Base-by-base conservation (phyloP, 2,888 invertebrate species). In the Ernsta delagoae region DNA sequence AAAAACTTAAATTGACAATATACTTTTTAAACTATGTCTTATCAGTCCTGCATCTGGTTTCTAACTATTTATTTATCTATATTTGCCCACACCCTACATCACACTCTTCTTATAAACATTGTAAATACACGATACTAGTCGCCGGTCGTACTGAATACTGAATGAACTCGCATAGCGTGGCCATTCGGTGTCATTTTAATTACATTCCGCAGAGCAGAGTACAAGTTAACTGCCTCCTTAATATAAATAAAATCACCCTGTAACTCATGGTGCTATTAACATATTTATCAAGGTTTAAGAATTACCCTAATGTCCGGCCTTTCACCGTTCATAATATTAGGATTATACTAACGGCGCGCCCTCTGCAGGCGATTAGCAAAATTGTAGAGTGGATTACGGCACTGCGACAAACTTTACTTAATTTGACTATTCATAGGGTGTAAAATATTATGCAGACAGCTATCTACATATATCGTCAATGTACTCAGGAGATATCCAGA, bases 301-400 rank as follows among this genome's bases (percentile, higher is more conserved):
- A 63, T 63, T 54, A 43, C 53, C 41, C 54, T 11, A 16, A 53
- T 50, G 34, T 54, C 63, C 63, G 53, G 7, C 39, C n/a, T 63
- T 54, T 50, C 4, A 24, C 48, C 39, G 50, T 62, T 63, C 63
- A 63, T 63, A 63, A 63, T 63, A 63, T 54, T 63, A 54, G 63
- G 56, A 64, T 64, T 64, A 50, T 64, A 64, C 64, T 56, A 56
- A 31, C 54, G 62, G 50, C 56, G 64, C 56, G 64, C 64, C 64
- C 63, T 63, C 53, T 67, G 24, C 67, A 65, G 60, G 60, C 70
- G 67, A 71, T 74, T 72, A 74, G 71, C 66, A 53, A 72, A 74
- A 74, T 72, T 72, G 71, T 71, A 65, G 60, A 59, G 71, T 72
- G 70, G 54, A 66, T 64, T 72, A 70, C 73, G 72, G 61, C 69